Conservation (phyloP, 2,113 vertebrate species). For the Mirounga angustirostris region DNA sequence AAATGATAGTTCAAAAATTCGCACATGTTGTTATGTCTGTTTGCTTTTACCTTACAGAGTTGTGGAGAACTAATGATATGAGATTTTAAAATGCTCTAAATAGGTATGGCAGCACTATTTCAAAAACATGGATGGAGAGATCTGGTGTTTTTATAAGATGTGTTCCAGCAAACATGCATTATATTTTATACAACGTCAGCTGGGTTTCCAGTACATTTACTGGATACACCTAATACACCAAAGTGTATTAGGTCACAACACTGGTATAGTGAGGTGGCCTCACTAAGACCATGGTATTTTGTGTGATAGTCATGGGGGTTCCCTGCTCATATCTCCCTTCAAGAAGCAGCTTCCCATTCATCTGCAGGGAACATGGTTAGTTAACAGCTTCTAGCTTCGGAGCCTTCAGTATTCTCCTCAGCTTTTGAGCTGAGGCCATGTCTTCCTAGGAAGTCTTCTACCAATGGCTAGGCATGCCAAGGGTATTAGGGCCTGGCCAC, state of each 20-base stretch:
- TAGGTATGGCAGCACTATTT: not conserved
- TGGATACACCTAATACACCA: not conserved
- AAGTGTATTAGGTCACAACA: not conserved
- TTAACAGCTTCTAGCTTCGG: not conserved
- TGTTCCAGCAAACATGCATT: not conserved
- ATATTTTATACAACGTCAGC: not conserved
- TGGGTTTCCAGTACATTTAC: not conserved
- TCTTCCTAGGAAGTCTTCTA: not conserved
- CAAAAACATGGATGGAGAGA: constrained; percentile 7
- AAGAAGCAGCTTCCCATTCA: not conserved
- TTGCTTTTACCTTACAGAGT: constrained; percentile 48
- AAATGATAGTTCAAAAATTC: not conserved
- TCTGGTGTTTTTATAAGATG: not conserved
- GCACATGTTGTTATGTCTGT: not conserved
- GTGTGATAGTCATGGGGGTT: not conserved
- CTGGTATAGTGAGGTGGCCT: not conserved
- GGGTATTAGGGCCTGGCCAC: not conserved
- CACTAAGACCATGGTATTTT: not conserved
- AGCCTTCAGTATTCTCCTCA: not conserved
- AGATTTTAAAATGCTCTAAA: not conserved
- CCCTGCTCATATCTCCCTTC: not conserved
- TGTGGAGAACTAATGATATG: not conserved
- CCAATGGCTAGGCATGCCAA: not conserved
- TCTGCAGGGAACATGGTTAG: not conserved
- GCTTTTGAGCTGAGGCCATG: not conserved